These are phyloP conservation scores for Phyllotreta cruciferae DNA, from an alignment of 2,888 invertebrate species.

Conservation along the genomic window DNA sequence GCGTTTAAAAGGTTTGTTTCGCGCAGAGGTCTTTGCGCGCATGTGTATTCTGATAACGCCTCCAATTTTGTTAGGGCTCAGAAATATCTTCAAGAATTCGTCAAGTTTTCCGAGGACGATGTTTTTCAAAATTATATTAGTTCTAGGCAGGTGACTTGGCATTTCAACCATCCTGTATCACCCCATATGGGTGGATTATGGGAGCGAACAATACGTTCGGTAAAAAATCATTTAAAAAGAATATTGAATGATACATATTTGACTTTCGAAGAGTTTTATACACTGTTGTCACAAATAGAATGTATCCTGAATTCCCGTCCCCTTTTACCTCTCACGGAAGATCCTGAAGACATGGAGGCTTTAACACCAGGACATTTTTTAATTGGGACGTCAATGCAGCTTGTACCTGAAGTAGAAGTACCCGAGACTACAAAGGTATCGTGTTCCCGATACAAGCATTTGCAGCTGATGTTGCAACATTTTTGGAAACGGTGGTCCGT, in stretches of 20 bases:
- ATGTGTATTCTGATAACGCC: slow-evolving; percentile 18
- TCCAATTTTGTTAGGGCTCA: slow-evolving; percentile 6
- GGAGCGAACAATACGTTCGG: slow-evolving; percentile 6
- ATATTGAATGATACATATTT: slow-evolving; percentile 7
- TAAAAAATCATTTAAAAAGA: slow-evolving; percentile 15
- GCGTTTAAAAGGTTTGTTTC: slow-evolving; percentile 28
- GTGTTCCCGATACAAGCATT: slow-evolving; percentile 24
- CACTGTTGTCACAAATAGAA: slow-evolving; percentile 9
- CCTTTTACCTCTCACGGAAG: slow-evolving; percentile 7
- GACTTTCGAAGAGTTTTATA: slow-evolving; percentile 15
- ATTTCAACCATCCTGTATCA: no score
- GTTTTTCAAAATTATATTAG: slow-evolving; percentile 6
- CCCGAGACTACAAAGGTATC: no score
- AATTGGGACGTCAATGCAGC: neutral
- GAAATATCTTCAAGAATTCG: neutral
- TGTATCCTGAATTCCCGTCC: slow-evolving; percentile 19
- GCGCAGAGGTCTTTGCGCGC: slow-evolving; percentile 27
- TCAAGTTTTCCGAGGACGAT: neutral
- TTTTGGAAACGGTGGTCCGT: slow-evolving; percentile 26
- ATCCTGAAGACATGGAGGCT: neutral
- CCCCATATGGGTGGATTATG: slow-evolving; percentile 8
- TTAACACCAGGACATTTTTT: slow-evolving; percentile 3
- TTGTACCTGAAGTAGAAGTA: no score
- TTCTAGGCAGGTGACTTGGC: no score
- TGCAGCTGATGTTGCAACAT: slow-evolving; percentile 22